Evolutionary conservation across 2,113 vertebrate species (phyloP).

Genomic region (Apus apus): DNA sequence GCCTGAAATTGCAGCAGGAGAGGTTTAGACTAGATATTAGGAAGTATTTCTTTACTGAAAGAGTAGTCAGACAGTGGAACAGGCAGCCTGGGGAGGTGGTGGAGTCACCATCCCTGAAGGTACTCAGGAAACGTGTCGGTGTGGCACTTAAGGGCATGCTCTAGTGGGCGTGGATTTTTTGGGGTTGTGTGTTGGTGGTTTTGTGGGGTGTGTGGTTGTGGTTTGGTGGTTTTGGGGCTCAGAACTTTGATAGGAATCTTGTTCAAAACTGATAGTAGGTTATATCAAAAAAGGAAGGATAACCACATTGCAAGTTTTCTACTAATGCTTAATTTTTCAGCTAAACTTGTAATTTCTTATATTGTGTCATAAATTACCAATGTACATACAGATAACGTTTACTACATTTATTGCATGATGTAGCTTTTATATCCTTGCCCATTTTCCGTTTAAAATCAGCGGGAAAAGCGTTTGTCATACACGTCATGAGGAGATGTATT

Average conservation of each 20-base stretch:
- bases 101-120: too few relatives aligned
- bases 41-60: too few relatives aligned
- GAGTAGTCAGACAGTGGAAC: too few relatives aligned
- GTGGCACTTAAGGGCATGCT: too few relatives aligned
- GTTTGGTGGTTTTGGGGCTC: too few relatives aligned
- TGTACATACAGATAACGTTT: neutral
- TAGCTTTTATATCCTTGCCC: neutral
- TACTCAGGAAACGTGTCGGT: too few relatives aligned
- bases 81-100: too few relatives aligned
- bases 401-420: neutral
- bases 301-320: neutral
- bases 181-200: too few relatives aligned
- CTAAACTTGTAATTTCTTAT: neutral
- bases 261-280: neutral
- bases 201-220: too few relatives aligned
- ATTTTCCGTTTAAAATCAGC: neutral
- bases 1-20: too few relatives aligned
- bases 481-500: neutral
- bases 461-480: neutral
- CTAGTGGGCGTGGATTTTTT: too few relatives aligned
- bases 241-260: neutral
- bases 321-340: neutral
- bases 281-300: neutral
- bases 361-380: neutral
- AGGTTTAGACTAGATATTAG: too few relatives aligned